phyloP scores from a whole-genome alignment of 2,113 vertebrate species.

The Carettochelys insculpta region DNA sequence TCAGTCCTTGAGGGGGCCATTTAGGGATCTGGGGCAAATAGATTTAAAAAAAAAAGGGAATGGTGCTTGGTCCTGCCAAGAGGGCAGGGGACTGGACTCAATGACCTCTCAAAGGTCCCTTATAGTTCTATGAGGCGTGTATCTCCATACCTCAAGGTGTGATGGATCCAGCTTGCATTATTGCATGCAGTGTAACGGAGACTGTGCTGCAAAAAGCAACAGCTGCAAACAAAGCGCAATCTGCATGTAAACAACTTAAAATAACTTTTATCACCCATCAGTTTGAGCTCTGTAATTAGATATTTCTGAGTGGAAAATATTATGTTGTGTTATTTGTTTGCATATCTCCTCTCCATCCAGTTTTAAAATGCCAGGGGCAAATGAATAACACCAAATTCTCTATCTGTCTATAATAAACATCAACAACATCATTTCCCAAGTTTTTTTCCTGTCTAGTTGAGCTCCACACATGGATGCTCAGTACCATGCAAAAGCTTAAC shows the following conservation, averaged over 20 bases:
- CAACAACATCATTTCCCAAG: conserved; percentile 50
- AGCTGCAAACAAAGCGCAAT: conserved; percentile 56
- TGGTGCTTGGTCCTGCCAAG: no score
- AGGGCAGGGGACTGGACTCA: no score
- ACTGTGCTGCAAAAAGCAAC: conserved; percentile 21
- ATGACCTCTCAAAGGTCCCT: no score
- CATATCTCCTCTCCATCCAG: conserved; percentile 67
- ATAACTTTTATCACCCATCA: conserved; percentile 73
- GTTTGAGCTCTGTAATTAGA: conserved; percentile 75
- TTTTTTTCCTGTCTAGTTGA: conserved; percentile 26
- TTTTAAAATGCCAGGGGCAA: conserved; percentile 75
- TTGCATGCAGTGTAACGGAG: background rate
- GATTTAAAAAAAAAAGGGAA: no score
- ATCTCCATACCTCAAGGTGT: background rate
- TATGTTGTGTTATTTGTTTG: conserved; percentile 71
- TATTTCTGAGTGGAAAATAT: conserved; percentile 52
- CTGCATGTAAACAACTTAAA: conserved; percentile 64
- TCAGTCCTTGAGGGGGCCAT: no score
- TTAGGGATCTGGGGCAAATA: no score
- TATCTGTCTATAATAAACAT: conserved; percentile 62
- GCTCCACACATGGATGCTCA: conserved; percentile 24
- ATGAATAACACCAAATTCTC: conserved; percentile 67
- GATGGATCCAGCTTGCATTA: conserved; percentile 32
- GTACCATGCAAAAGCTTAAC: background rate
- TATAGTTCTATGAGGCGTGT: no score